Evolutionary conservation across 2,888 invertebrate species (phyloP), one percentile per base, ranked within the genome.

Genomic region (Oligia strigilis): DNA sequence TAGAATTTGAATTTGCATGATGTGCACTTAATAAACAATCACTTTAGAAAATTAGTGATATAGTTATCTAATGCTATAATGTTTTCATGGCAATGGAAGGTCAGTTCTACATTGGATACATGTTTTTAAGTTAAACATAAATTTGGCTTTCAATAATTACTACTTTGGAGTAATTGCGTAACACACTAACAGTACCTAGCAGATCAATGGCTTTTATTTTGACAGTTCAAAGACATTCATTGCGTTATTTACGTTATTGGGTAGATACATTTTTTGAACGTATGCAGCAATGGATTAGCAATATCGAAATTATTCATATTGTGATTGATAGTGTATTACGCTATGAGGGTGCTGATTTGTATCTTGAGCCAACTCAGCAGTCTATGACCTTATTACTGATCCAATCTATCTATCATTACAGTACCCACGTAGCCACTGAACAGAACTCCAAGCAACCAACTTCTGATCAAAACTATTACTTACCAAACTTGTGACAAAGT

Each of bases 391-490:
- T 14, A 70, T 23, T 36, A 49, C 8, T 29, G 23, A 2, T 49
- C 8, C 65, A 36, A 46, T 64, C 36, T n/a, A 36, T 58, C 58
- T 23, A 73, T 73, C 2, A 8, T 36, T 1, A n/a, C 11, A 11
- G 19, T 49, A 40, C 9, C 19, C 19, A 19, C 11, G 14, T 52
- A 62, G n/a, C 1, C 9, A n/a, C 36, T n/a, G 11, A 36, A 82
- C 36, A 55, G 23, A 83, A 78, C 19, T 40, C 36, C 13, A 0
- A 52, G 11, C 40, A 46, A 36, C 36, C 36, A 17, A 58, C 14
- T 49, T 58, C 55, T 13, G 14, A 73, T 72, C 71, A 80, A 65
- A 58, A 58, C 64, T 52, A 72, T 72, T 64, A 65, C 23, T 69
- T 64, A 65, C 23, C 2, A 36, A 65, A 69, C n/a, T 72, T 49